Evolutionary conservation across 2,888 invertebrate species (phyloP), one percentile per base, ranked within the genome.

Genomic region (Plagiodera versicolora): DNA sequence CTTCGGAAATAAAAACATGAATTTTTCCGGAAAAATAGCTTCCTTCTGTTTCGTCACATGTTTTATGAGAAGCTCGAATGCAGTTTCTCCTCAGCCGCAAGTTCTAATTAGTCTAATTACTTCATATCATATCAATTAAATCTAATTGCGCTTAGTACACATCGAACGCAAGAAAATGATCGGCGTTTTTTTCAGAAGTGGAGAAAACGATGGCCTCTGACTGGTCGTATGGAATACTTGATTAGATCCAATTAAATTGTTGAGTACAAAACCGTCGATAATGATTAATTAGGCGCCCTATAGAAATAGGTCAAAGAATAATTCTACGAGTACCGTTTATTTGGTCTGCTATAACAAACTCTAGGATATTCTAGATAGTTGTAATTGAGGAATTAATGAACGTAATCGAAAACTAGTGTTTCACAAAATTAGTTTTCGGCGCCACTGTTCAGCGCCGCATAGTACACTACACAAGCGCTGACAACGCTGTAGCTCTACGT

Each of bases 171-270:
- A 14, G 32, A 39, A 39, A 39, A 39, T 39, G 39, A 39, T 39
- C n/a, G 39, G 39, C 39, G 39, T 14, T 39, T 39, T 35, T 53
- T 53, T 53, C 35, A 44, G 24, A 44, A 20, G 39, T 11, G 44
- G 44, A 53, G 44, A 24, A 24, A 53, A 53, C 52, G 35, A 53
- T 35, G 39, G 44, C 44, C 39, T n/a, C 16, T 35, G 52, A 53
- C 44, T 19, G 39, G 39, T 44, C 52, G 44, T 44, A 24, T 53
- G 52, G 44, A 44, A 20, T 44, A 53, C n/a, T 44, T 20, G 24
- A 53, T 53, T 53, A 53, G 18, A 10, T 16, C 24, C 44, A 53
- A 53, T 53, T 53, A 53, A 53, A 9, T 20, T 17, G 44, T 20
- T 44, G 24, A 14, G n/a, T 44, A 19, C 20, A 53, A 39, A 44